Base-by-base conservation (phyloP, 2,888 invertebrate genomes). In the Drosophila multiciliata region DNA sequence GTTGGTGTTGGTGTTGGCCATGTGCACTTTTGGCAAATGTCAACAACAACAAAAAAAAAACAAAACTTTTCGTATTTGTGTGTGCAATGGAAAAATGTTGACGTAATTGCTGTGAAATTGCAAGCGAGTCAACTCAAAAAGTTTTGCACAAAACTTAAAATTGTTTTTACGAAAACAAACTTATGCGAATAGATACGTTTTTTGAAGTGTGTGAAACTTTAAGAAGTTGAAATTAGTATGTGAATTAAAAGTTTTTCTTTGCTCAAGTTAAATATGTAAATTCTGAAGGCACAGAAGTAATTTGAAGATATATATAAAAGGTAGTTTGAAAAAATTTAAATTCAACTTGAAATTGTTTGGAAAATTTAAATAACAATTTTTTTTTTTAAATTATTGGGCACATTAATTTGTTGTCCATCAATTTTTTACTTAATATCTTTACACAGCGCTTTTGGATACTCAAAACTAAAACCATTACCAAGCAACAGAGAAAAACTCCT, bases 61-160 rank as follows among this genome's bases (percentile, higher is more conserved):
- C 6, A 29, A 87, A 85, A 89, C 52, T 80, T 82, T 82, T 66
- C 79, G 58, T 65, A 78, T 72, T 82, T 81, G 85, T 71, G 77
- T 58, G 72, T 32, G 36, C 65, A 61, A 65, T 35, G 60, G 60
- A 38, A 71, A 77, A 72, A 73, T 72, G 84, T 87, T 84, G 89
- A 84, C 73, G 89, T 89, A 89, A 85, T 87, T 89, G 89, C 80
- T 75, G 73, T 58, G 66, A 89, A 83, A 87, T 75, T 82, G 72
- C 73, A 78, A 40, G 17, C n/a, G 32, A 42, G 35, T 15, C 3
- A 26, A 57, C 60, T 74, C 29, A 11, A 45, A 77, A 79, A 75
- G 53, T 70, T 75, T 38, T 8, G 9, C 32, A 32, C 29, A 11
- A 15, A 48, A 57, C 45, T 66, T 17, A 15, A 66, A 54, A 61